Percentiles rank a stretch among this genome's conserved stretches.
Conservation (phyloP, 2,113 vertebrate species). For the Protobothrops mucrosquamatus region DNA sequence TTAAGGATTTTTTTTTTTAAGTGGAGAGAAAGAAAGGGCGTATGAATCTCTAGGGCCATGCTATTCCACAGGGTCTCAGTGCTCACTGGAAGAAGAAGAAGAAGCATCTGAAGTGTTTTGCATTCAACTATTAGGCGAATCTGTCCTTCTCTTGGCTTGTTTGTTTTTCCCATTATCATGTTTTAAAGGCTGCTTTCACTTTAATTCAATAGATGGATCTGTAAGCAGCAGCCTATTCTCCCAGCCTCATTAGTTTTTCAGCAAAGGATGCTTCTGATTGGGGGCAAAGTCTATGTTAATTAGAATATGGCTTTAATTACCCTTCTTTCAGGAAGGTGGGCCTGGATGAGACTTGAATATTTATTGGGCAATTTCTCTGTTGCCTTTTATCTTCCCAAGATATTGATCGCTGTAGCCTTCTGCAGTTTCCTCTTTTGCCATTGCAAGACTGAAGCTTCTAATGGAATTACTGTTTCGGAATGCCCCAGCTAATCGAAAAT, state of each 20-base stretch:
- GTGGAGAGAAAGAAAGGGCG: not conserved
- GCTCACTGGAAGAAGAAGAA: not conserved
- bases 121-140: not conserved
- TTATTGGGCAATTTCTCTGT: conserved; percentile 9
- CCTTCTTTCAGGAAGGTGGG: conserved; percentile 27
- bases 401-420: not conserved
- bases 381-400: conserved; percentile 14
- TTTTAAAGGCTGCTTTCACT: not conserved
- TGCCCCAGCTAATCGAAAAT: conserved; percentile 10
- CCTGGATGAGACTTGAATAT: conserved; percentile 12
- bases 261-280: not conserved
- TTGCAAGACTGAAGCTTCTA: not conserved
- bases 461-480: not conserved
- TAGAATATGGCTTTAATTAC: conserved; percentile 51
- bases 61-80: not conserved
- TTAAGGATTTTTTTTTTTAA: not conserved
- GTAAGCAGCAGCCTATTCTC: not conserved
- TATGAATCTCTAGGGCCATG: not conserved
- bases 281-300: conserved; percentile 37
- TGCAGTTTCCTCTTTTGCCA: not conserved
- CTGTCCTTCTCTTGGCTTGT: not conserved
- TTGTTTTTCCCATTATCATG: not conserved
- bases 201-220: not conserved
- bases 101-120: not conserved
- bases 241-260: conserved; percentile 31